These are phyloP conservation scores for Oryzias sinensis DNA, from an alignment of 2,797 vertebrate genomes.

Conservation along the genomic window DNA sequence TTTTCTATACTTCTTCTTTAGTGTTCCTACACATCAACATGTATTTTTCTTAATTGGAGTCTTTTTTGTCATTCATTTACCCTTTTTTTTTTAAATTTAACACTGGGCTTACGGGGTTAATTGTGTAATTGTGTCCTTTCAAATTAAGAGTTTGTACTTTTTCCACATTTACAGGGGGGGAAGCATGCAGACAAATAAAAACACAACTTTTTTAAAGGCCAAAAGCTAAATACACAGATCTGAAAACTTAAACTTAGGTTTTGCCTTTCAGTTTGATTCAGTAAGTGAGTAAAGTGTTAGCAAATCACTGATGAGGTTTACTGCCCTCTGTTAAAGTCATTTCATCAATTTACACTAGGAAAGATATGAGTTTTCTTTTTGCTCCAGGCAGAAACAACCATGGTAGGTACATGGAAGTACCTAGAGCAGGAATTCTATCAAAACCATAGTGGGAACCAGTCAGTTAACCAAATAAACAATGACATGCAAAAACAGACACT, in stretches of 20 bases:
- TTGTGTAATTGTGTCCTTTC: too few relatives aligned
- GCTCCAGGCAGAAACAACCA: slow-evolving; percentile 40
- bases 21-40: too few relatives aligned
- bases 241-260: slow-evolving; percentile 15
- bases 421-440: slow-evolving; percentile 51
- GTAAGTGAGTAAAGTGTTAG: slow-evolving; percentile 34
- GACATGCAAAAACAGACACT: slow-evolving; percentile 20
- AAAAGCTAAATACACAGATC: slow-evolving; percentile 34
- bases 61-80: too few relatives aligned
- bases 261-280: slow-evolving; percentile 38
- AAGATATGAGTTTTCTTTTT: slow-evolving; percentile 33
- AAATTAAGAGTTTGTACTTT: too few relatives aligned
- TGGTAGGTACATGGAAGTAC: slow-evolving; percentile 7
- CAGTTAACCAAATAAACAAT: slow-evolving; percentile 14
- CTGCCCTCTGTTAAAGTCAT: slow-evolving; percentile 17
- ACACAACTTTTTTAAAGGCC: slow-evolving; percentile 13
- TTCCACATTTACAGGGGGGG: too few relatives aligned
- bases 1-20: too few relatives aligned
- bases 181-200: slow-evolving; percentile 49
- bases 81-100: too few relatives aligned
- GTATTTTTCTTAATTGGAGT: too few relatives aligned
- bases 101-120: too few relatives aligned
- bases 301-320: slow-evolving; percentile 33
- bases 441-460: slow-evolving; percentile 22
- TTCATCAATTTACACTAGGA: slow-evolving; percentile 18